Evolutionary conservation across 2,797 vertebrate species (phyloP), one percentile per base, ranked within the genome.

Genomic region (Urocyon cinereoargenteus): DNA sequence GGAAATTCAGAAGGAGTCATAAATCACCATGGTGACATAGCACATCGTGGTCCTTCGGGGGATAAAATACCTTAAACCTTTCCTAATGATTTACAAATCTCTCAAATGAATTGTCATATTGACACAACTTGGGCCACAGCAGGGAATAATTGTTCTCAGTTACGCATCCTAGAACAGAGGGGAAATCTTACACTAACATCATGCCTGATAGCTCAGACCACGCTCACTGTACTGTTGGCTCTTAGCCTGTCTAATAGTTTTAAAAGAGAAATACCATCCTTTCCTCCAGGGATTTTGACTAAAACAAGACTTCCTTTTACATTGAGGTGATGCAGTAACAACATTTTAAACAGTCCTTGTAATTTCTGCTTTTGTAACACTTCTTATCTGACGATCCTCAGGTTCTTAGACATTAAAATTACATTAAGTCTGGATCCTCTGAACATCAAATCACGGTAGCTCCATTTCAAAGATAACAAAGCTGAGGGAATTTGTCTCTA

Each of bases 61-160:
- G 28, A 97, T 91, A 95, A 93, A 94, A 94, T 87, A 97, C 97
- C 92, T 66, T 93, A 98, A 98, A 95, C 93, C 97, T 97, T 98
- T 98, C 88, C 97, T 98, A 98, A 98, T 98, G 98, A 98, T 98
- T 98, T 98, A 96, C 97, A 98, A 97, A 98, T 97, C 97, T 98
- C 97, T 95, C 98, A 98, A 98, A 98, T 98, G 98, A 98, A 98
- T 98, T 92, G 93, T 96, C 97, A 51, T 98, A 98, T 98, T 98
- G 98, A 98, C 98, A 98, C 85, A 98, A 92, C 93, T 98, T 87
- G 96, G 97, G 96, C 97, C 95, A 91, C 98, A 97, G 97, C 93
- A 94, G 97, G 97, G 97, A 98, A 97, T 98, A 97, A 98, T 98
- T 98, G 97, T 98, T 98, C 98, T 98, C 93, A 94, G 95, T 93